Evolutionary conservation across 2,113 vertebrate species (phyloP).

Genomic region (Rhineura floridana): DNA sequence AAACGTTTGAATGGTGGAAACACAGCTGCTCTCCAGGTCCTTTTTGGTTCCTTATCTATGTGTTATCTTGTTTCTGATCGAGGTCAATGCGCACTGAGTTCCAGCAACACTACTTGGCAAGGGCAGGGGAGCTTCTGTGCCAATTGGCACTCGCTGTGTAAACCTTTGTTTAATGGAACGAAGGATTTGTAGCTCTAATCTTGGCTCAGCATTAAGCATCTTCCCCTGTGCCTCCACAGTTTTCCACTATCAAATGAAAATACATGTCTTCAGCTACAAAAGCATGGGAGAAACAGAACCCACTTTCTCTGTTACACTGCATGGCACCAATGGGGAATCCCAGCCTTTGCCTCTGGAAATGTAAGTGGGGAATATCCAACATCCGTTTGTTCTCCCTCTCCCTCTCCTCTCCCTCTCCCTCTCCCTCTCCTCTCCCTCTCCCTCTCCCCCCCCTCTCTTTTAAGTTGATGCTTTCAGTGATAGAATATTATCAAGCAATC

Average conservation of each 20-base stretch:
- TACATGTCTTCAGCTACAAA: conserved; percentile 92
- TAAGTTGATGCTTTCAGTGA: neutral
- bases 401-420: too few relatives aligned
- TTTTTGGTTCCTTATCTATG: neutral
- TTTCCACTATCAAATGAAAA: conserved; percentile 97
- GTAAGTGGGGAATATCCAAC: conserved; percentile 77
- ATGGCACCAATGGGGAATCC: conserved; percentile 83
- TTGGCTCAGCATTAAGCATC: neutral
- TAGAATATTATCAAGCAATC: neutral
- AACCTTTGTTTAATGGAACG: neutral
- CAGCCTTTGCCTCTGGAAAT: conserved; percentile 78
- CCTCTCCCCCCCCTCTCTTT: neutral
- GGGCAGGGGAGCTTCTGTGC: neutral
- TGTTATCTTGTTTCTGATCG: too few relatives aligned
- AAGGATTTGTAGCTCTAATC: fast-evolving
- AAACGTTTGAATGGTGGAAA: neutral
- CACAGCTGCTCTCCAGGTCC: neutral
- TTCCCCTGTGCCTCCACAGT: conserved; percentile 75
- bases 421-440: too few relatives aligned
- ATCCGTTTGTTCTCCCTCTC: too few relatives aligned
- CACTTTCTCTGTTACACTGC: conserved; percentile 84
- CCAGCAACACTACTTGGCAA: fast-evolving
- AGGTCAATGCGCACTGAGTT: neutral
- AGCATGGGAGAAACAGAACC: conserved; percentile 78
- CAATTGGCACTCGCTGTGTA: fast-evolving